phyloP scores from a whole-genome alignment of 2,888 invertebrate species.

The Drosophila seclusa region DNA sequence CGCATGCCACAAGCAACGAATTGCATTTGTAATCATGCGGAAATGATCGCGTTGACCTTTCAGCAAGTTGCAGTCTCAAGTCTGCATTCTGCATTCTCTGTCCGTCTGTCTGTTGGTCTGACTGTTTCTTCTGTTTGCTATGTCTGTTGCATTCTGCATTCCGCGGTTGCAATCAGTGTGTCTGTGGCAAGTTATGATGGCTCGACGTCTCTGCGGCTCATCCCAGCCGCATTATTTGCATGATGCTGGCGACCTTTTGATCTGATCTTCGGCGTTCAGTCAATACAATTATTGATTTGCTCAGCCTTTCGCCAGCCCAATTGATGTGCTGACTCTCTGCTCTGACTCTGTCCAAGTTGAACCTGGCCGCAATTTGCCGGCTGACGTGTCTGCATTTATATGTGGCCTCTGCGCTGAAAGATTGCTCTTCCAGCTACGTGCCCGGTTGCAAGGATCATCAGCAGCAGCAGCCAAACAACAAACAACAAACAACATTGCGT shows the following conservation, averaged over 20 bases:
- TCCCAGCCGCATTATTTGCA: slow-evolving; percentile 56
- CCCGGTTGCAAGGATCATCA: slow-evolving; percentile 34
- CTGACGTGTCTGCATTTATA: slow-evolving; percentile 56
- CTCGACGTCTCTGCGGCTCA: slow-evolving; percentile 28
- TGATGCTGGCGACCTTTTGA: slow-evolving; percentile 79
- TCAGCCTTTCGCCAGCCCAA: slow-evolving; percentile 56
- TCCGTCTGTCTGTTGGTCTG: slow-evolving; percentile 7
- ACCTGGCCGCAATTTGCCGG: slow-evolving; percentile 63
- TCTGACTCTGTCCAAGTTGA: slow-evolving; percentile 43
- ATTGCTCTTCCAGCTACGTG: slow-evolving; percentile 62
- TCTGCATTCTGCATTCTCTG: slow-evolving; percentile 45
- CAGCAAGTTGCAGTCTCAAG: slow-evolving; percentile 69
- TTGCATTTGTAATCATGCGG: slow-evolving; percentile 83
- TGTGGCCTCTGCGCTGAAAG: slow-evolving; percentile 49
- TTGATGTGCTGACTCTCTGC: slow-evolving; percentile 38
- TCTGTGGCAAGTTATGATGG: slow-evolving; percentile 41
- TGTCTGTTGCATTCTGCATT: slow-evolving; percentile 36
- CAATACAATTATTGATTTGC: slow-evolving; percentile 79
- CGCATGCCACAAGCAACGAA: slow-evolving; percentile 58
- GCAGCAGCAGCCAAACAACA: background rate
- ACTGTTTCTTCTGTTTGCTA: slow-evolving; percentile 18
- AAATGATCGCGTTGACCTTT: slow-evolving; percentile 84
- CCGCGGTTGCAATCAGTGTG: slow-evolving; percentile 60
- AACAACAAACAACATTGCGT: slow-evolving; percentile 31
- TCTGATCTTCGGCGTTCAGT: slow-evolving; percentile 72